phyloP scores from a whole-genome alignment of 2,888 invertebrate species.

The Autographa pulchrina region DNA sequence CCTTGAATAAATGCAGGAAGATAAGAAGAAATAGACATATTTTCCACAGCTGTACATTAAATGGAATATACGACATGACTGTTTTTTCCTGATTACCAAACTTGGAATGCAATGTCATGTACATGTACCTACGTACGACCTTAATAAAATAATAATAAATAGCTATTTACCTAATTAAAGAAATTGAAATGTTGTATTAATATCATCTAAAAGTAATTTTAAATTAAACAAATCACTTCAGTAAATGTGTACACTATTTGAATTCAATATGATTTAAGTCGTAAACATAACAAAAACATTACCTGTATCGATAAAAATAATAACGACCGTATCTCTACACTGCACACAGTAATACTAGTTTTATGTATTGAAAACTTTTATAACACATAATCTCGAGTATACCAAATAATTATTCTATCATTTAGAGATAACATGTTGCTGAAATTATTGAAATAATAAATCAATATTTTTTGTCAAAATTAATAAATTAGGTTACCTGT shows the following conservation, averaged over 20 bases:
- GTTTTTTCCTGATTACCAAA: constrained; percentile 30
- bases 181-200: not conserved
- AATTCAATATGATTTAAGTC: constrained; percentile 3
- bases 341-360: constrained; percentile 56
- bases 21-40: not conserved
- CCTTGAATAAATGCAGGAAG: constrained; percentile 42
- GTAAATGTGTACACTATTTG: not conserved
- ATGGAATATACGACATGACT: constrained; percentile 4
- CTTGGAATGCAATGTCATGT: constrained; percentile 28
- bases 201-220: not conserved
- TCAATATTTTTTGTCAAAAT: constrained; percentile 68
- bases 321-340: constrained; percentile 45
- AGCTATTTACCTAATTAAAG: not conserved
- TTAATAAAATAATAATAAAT: not conserved
- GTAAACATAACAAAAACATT: constrained; percentile 51
- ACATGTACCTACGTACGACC: constrained; percentile 9
- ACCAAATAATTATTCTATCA: constrained; percentile 55
- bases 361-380: constrained; percentile 58
- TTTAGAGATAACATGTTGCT: constrained; percentile 40
- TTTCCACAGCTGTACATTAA: not conserved
- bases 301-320: constrained; percentile 57
- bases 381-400: constrained; percentile 67
- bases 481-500: constrained; percentile 76
- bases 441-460: constrained; percentile 62
- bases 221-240: not conserved